These are phyloP conservation scores for Spilosoma lubricipeda DNA, from an alignment of 2,888 invertebrate species.

Conservation along the genomic window DNA sequence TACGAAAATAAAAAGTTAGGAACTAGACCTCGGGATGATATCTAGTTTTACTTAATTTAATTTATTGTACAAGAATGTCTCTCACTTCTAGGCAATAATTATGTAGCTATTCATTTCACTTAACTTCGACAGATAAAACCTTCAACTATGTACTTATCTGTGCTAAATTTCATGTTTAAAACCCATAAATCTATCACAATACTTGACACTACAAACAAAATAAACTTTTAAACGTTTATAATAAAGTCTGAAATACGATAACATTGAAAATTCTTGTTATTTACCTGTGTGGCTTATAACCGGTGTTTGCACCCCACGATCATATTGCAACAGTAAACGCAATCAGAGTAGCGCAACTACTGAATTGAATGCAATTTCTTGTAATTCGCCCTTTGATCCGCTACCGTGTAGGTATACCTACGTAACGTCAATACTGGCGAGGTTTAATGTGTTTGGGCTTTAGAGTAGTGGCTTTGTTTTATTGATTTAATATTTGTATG, in stretches of 20 bases:
- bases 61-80: background rate
- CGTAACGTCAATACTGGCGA: constrained; percentile 31
- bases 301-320: constrained; percentile 13
- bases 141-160: background rate
- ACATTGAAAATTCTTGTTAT: background rate
- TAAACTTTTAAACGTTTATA: background rate
- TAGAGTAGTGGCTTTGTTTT: background rate
- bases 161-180: background rate
- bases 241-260: no score
- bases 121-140: background rate
- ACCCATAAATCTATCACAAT: background rate
- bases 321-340: constrained; percentile 35
- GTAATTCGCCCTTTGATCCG: constrained; percentile 39
- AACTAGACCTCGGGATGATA: no score
- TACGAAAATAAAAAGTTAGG: no score
- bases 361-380: constrained; percentile 47
- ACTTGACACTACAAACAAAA: background rate
- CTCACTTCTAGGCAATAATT: background rate
- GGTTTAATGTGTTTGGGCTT: constrained; percentile 21
- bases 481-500: background rate
- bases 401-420: constrained; percentile 30
- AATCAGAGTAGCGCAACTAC: constrained; percentile 38
- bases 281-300: constrained; percentile 7
- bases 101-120: background rate
- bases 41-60: no score